A percentile compares a stretch with the other conserved stretches of the same genome.
These are phyloP conservation scores for Chloroclysta siterata DNA, from an alignment of 2,888 invertebrate genomes.

Conservation along the genomic window DNA sequence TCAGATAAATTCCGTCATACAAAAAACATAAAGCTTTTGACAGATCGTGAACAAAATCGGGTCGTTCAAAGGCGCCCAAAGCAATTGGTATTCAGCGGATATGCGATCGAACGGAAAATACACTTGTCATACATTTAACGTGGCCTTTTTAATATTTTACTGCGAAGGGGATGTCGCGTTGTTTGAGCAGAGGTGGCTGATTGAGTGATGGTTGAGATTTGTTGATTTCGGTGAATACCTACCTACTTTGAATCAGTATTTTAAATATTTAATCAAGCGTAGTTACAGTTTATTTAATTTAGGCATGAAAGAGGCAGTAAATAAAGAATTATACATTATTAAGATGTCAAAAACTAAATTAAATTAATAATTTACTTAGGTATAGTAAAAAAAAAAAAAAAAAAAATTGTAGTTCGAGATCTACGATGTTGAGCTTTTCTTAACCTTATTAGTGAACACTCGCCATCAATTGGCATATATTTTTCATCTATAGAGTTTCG, in stretches of 20 bases:
- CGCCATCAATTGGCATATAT: too few species aligned
- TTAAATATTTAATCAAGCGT: neutral
- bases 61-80: constrained; percentile 6
- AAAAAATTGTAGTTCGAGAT: too few species aligned
- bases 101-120: constrained; percentile 75
- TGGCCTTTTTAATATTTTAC: constrained; percentile 66
- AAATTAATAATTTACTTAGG: too few species aligned
- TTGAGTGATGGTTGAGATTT: constrained; percentile 33
- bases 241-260: neutral
- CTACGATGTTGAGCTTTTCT: too few species aligned
- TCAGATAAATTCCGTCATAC: neutral
- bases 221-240: constrained; percentile 18
- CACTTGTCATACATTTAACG: constrained; percentile 78
- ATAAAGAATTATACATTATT: too few species aligned
- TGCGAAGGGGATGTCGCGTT: constrained; percentile 40
- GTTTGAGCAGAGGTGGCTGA: constrained; percentile 45
- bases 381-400: too few species aligned
- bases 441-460: too few species aligned
- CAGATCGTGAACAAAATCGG: constrained; percentile 9
- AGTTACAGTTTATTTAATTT: too few species aligned
- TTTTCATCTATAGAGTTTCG: too few species aligned
- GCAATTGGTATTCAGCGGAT: constrained; percentile 69
- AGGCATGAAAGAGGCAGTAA: too few species aligned
- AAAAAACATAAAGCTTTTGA: neutral
- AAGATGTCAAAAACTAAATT: too few species aligned